Evolutionary conservation across 2,797 vertebrate species (phyloP), one percentile per base, ranked within the genome.

Genomic region (Propithecus deckenii): DNA sequence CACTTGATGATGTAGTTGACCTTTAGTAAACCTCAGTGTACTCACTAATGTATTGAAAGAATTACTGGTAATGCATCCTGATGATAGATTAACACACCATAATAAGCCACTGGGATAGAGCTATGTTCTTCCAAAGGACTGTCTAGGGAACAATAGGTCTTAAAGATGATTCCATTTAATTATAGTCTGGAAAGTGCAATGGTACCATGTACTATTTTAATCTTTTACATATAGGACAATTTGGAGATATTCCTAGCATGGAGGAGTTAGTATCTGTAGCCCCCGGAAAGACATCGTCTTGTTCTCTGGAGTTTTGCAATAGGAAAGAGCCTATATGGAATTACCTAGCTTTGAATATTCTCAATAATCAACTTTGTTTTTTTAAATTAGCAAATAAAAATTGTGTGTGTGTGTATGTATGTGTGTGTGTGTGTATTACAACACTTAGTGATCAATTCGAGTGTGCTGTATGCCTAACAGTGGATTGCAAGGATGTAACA

Each of bases 21-120:
- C 89, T 98, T 96, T 94, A 95, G 78, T 90, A 95, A 97, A 95
- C 83, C 75, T 97, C 86, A 69, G 13, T 87, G 41, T 95, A 81
- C 30, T 89, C 43, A 78, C 84, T 97, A 96, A 96, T 95, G 95
- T 87, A 89, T 69, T 71, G 80, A 32, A 94, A 89, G 79, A 96
- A 86, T 87, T 91, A 91, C 30, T 43, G 71, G 57, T 95, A 91
- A 94, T 96, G 79, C 71, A 93, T 97, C 55, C 7, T 23, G 52
- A 85, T 89, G 71, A 83, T 79, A 96, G 92, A 97, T 96, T 95
- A 97, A 94, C 75, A 87, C 15, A 57, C 22, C 2, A 0, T 86
- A 89, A 71, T 97, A 85, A 74, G 75, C 71, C 79, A 55, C 43
- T 32, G 75, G 18, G 84, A 57, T 69, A 71, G 75, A 76, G 61